Conservation (phyloP, 2,797 vertebrate species). For the Pteropus rufus region DNA sequence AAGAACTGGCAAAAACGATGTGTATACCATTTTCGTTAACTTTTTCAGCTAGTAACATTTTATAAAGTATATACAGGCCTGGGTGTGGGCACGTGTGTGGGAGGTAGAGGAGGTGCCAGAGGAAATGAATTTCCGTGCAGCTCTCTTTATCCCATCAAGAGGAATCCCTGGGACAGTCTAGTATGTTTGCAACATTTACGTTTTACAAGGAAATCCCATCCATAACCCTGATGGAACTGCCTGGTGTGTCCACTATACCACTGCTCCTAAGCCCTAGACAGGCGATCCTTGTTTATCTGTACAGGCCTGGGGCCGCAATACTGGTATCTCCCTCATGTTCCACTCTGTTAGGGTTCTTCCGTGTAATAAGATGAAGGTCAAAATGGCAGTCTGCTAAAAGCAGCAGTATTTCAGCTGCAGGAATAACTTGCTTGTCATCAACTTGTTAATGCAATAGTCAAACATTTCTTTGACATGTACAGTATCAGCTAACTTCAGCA, state of each 20-base stretch:
- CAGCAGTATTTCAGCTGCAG: slow-evolving; percentile 64
- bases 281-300: not conserved
- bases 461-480: slow-evolving; percentile 68
- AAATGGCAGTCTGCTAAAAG: slow-evolving; percentile 71
- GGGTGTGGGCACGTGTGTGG: not conserved
- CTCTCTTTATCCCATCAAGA: not conserved
- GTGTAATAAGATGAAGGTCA: slow-evolving; percentile 65
- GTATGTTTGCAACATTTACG: not conserved
- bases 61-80: not conserved
- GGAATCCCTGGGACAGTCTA: not conserved
- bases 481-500: slow-evolving; percentile 72
- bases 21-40: not conserved
- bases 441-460: slow-evolving; percentile 75
- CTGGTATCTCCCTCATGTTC: not conserved
- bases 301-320: not conserved
- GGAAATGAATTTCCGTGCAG: not conserved
- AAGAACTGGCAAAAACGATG: not conserved
- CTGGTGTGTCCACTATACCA: not conserved
- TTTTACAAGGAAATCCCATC: not conserved
- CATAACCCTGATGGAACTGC: not conserved
- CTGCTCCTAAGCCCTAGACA: not conserved
- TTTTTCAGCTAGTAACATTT: not conserved
- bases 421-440: slow-evolving; percentile 73
- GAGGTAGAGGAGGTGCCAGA: not conserved
- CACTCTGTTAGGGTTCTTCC: slow-evolving; percentile 37